Conservation (phyloP, 2,888 invertebrate genomes). For the Tetramorium bicarinatum region DNA sequence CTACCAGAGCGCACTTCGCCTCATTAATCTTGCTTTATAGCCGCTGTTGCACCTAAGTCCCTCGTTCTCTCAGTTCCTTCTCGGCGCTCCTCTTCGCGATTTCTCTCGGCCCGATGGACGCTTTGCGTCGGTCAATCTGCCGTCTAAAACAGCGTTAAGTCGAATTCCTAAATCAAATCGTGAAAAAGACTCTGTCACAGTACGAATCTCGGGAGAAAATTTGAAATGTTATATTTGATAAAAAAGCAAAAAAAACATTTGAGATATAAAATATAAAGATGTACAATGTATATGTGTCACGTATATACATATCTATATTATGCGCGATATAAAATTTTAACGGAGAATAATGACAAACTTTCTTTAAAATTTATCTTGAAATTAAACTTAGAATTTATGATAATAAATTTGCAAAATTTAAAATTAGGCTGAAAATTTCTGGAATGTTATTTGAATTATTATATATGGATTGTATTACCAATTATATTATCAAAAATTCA, state of each 20-base stretch:
- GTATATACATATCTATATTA: not conserved
- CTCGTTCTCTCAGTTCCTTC: constrained; percentile 58
- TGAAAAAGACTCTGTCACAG: not conserved
- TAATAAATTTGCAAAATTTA: not conserved
- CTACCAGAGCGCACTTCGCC: constrained; percentile 78
- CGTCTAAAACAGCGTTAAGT: constrained; percentile 21
- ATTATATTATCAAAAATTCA: not conserved
- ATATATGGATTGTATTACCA: not conserved
- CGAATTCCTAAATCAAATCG: not conserved
- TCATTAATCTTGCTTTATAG: constrained; percentile 82
- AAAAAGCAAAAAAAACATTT: not conserved
- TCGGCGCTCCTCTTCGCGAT: constrained; percentile 56
- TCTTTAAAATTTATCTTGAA: not conserved
- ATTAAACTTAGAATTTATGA: not conserved
- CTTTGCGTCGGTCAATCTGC: constrained; percentile 13
- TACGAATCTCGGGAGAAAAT: not conserved
- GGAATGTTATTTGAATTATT: not conserved
- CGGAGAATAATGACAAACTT: not conserved
- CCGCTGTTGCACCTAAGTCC: constrained; percentile 77
- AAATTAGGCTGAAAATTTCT: not conserved
- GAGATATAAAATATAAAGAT: not conserved
- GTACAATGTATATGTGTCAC: not conserved
- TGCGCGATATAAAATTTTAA: not conserved
- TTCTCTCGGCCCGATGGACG: constrained; percentile 27
- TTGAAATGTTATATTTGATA: not conserved